A percentile compares a stretch with the other conserved stretches of the same genome.
These are phyloP conservation scores for Scaptomyza hsui DNA, from an alignment of 1,140 invertebrate species.

Conservation along the genomic window DNA sequence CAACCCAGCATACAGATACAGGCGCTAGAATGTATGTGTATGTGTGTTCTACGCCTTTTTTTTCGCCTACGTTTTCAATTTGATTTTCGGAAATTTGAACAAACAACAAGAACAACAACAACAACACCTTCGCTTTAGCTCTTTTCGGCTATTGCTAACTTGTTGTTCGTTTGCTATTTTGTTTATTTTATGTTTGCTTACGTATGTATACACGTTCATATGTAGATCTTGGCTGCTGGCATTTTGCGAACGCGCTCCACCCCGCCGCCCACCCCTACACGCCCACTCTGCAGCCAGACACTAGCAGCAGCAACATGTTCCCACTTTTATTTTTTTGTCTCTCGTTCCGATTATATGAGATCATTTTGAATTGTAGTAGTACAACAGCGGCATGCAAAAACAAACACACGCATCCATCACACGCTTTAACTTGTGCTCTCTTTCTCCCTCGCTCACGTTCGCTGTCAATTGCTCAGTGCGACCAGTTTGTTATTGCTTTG, in stretches of 20 bases:
- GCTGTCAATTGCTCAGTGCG: constrained; percentile 8
- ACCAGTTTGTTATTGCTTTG: constrained; percentile 28
- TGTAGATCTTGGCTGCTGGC: constrained; percentile 54
- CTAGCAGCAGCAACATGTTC: constrained; percentile 52
- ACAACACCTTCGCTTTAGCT: constrained; percentile 74
- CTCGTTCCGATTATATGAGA: constrained; percentile 67
- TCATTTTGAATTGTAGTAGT: constrained; percentile 68
- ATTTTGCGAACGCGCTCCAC: constrained; percentile 56
- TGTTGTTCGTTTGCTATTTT: constrained; percentile 62
- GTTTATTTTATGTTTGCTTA: constrained; percentile 75
- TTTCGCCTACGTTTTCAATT: constrained; percentile 77
- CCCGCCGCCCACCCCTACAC: constrained; percentile 28
- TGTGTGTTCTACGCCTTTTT: constrained; percentile 45
- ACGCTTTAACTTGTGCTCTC: constrained; percentile 33
- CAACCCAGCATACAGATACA: constrained; percentile 51
- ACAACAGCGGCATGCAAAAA: constrained; percentile 70
- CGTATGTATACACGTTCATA: constrained; percentile 6
- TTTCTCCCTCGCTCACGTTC: not conserved
- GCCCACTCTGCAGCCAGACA: constrained; percentile 61
- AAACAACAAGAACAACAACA: constrained; percentile 36
- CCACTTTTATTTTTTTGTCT: constrained; percentile 48
- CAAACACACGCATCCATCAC: constrained; percentile 47
- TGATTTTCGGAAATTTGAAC: constrained; percentile 69
- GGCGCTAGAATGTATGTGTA: constrained; percentile 6
- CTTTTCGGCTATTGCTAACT: constrained; percentile 68